Base-by-base conservation (phyloP, 1,140 invertebrate species). In the Polypedilum vanderplanki region DNA sequence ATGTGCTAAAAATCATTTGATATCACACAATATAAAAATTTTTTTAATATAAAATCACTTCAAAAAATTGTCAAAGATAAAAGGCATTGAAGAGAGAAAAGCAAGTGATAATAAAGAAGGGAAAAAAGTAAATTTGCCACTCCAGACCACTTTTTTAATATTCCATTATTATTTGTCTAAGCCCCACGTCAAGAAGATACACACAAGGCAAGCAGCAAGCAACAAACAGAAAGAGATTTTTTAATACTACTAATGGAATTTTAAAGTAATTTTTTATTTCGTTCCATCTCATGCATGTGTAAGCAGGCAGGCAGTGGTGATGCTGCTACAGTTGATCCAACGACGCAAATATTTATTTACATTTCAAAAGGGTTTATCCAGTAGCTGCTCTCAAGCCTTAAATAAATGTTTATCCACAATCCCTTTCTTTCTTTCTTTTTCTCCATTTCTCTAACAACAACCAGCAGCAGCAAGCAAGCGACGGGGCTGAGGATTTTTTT, bases 291-390 rank as follows among this genome's bases (percentile, higher is more conserved):
- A 70, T 70, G 65, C 65, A 70, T 70, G 65, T 70, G 65, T 70
- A 70, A 70, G 17, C 65, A 70, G 24, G 65, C 65, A 57, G 18
- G 7, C 17, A 70, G 65, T 18, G 65, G n/a, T 57, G n/a, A n/a
- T 57, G 46, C 46, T 57, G 46, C n/a, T n/a, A n/a, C 46, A 57
- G 46, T 57, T 57, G 46, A 46, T 46, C 64, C 64, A 15, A 18
- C 7, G 20, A 18, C 9, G 20, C 17, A 70, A 70, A 70, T 70
- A 70, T 70, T 18, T 70, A 70, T 70, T 70, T 70, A 70, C 65
- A 70, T 70, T 70, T 70, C 65, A 70, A 70, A 70, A 70, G 65
- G 20, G 65, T 20, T 70, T n/a, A 57, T 57, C 65, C 20, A 70
- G 20, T 22, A 70, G 65, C 65, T 17, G n/a, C 46, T 70, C 17